Evolutionary conservation across 1,140 invertebrate species (phyloP), one percentile per base, ranked within the genome.

Genomic region (Microplitis mediator): DNA sequence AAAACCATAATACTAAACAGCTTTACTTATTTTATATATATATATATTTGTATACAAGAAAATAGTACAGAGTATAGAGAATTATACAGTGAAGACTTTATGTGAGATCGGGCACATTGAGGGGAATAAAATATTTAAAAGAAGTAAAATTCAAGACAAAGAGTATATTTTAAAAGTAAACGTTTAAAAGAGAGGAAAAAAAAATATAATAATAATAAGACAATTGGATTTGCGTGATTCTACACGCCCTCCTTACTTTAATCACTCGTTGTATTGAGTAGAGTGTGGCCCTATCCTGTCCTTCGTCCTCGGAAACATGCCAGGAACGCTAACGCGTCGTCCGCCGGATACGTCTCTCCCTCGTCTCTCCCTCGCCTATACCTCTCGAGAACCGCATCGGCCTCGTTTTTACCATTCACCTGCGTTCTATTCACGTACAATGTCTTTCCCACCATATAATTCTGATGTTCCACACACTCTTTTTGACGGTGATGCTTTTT

Each of bases 391-490:
- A 32, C 45, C 39, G 23, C 51, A 11, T 56, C 52, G 66, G 66
- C 54, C 66, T 68, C 52, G 54, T 68, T 68, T 66, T 51, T 67
- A 35, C 66, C 66, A 68, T 68, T 68, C 66, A 68, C 66, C 66
- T 68, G 54, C 52, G 35, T 58, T 36, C 66, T 67, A 67, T 67
- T 67, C 65, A 67, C 50, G 65, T 67, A 50, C 66, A 6, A n/a
- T 39, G n/a, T 32, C 13, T 68, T 68, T 68, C 66, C 51, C 66
- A 68, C 66, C 60, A 14, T 62, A 35, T 35, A 32, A 35, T 16
- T 16, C 31, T 31, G 14, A 13, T 16, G 16, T 56, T 23, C 60
- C 60, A 31, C 31, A 34, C 60, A 62, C 16, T 32, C 11, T 62
- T 35, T 4, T 45, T 13, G 13, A 35, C 14, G 32, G 4, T 16